Conservation (phyloP, 1,140 invertebrate genomes). For the Dendroctonus ponderosae region DNA sequence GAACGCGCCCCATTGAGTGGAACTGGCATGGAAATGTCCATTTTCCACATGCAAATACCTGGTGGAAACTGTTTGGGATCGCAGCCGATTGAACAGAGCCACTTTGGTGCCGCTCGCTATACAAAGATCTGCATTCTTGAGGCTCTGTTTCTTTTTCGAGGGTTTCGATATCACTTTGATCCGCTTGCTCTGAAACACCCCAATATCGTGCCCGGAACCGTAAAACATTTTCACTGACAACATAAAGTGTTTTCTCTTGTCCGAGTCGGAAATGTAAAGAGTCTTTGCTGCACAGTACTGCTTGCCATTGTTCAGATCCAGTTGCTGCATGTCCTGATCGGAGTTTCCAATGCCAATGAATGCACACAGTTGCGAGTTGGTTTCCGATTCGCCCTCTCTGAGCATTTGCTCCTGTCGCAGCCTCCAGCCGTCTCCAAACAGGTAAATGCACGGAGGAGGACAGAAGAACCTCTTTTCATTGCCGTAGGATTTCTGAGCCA, state of each 20-base stretch:
- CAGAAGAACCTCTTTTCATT: constrained; percentile 99
- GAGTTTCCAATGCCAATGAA: constrained; percentile 99
- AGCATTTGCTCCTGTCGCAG: constrained; percentile 88
- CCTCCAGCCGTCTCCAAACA: constrained; percentile 97
- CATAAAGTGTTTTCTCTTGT: constrained; percentile 99
- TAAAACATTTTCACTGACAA: constrained; percentile 99
- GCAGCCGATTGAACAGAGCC: constrained; percentile 95
- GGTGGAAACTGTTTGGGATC: constrained; percentile 98
- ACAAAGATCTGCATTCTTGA: constrained; percentile 99
- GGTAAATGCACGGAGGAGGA: constrained; percentile 98
- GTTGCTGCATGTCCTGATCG: constrained; percentile 98
- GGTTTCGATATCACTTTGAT: constrained; percentile 99
- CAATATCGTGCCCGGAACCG: constrained; percentile 96
- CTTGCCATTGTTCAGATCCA: constrained; percentile 93
- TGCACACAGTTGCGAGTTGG: constrained; percentile 89
- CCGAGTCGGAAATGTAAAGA: constrained; percentile 97
- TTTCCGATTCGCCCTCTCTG: constrained; percentile 83
- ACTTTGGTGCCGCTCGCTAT: constrained; percentile 99
- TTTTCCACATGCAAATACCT: constrained; percentile 99
- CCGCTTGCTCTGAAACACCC: constrained; percentile 96
- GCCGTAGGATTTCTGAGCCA: constrained; percentile 99
- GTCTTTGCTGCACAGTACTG: constrained; percentile 99
- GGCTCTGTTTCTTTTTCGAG: constrained; percentile 99
- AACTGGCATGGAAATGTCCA: constrained; percentile 98
- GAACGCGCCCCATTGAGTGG: constrained; percentile 99